These are phyloP conservation scores for Hippopotamus amphibius DNA, from an alignment of 2,113 vertebrate genomes.

Conservation along the genomic window DNA sequence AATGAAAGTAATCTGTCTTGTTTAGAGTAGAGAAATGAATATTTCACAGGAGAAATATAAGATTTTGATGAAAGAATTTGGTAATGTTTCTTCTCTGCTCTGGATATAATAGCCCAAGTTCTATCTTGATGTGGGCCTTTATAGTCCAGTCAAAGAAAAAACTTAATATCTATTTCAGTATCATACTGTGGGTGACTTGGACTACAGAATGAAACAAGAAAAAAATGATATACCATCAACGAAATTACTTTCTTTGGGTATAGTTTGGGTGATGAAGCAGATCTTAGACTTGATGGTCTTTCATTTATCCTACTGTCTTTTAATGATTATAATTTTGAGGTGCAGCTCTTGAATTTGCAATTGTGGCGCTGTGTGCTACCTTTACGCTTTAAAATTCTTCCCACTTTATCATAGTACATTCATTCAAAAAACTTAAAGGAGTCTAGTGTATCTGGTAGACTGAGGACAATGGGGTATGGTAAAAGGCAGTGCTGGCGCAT, in stretches of 20 bases:
- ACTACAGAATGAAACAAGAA: constrained; percentile 41
- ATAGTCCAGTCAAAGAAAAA: constrained; percentile 76
- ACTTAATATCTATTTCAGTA: constrained; percentile 24
- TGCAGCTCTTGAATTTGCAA: constrained; percentile 41
- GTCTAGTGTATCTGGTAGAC: not conserved
- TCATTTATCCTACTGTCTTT: constrained; percentile 58
- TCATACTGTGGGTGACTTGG: not conserved
- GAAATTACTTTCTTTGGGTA: constrained; percentile 44
- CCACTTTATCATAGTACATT: not conserved
- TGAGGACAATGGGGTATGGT: not conserved
- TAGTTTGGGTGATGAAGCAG: constrained; percentile 68
- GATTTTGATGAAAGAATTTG: constrained; percentile 53
- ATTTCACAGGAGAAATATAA: constrained; percentile 40
- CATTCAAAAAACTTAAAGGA: not conserved
- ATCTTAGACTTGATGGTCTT: constrained; percentile 61
- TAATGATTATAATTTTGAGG: constrained; percentile 69
- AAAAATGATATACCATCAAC: constrained; percentile 22
- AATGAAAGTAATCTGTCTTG: constrained; percentile 56
- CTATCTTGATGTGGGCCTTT: constrained; percentile 51
- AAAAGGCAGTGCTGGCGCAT: not conserved
- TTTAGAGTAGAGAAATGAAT: constrained; percentile 57
- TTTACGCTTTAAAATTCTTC: not conserved
- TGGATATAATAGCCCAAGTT: constrained; percentile 45
- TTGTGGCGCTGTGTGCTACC: not conserved
- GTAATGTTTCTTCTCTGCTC: constrained; percentile 44